Evolutionary conservation across 1,140 invertebrate species (phyloP), one percentile per base, ranked within the genome.

Genomic region (Heterodera schachtii): DNA sequence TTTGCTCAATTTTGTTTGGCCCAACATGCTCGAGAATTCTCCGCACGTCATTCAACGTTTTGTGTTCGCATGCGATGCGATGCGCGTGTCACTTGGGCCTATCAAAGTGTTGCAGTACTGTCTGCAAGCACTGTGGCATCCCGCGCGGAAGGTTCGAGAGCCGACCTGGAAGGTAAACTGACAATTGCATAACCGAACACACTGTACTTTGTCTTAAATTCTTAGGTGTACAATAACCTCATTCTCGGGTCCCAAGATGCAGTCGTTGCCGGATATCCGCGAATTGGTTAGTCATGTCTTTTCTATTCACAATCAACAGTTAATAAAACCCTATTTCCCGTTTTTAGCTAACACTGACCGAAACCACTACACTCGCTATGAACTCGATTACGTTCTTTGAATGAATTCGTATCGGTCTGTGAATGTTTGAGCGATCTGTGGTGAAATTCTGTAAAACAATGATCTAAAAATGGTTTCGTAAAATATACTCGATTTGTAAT

Each of bases 1-100:
- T 92, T 92, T 99, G 13, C 91, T 99, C 70, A 99, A 99, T 91
- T 96, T 98, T 88, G 96, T 99, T 1, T 99, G 98, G 98, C 98
- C 98, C 16, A 99, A 99, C 91, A 97, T 99, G 81, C 98, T 99
- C 90, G 98, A 99, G 92, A 99, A 96, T 0, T 98, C 97, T 0
- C 97, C 98, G 7, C 98, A 99, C 93, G 93, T 99, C 79, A 97
- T 99, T 9, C 97, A 99, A 92, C 96, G 97, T 7, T 99, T 99
- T 90, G 98, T 99, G 95, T 97, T 98, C 87, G 94, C 96, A 8
- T 95, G 99, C 7, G 98, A 99, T 91, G 97, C 96, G 11, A 93
- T 99, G 90, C 91, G 97, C 67, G 96, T 99, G 4, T 95, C 96
- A 0, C 91, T 99, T 9, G 98, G 98, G 47, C 95, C 97, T 9